Evolutionary conservation across 1,140 invertebrate species (phyloP), one percentile per base, ranked within the genome.

Genomic region (Drosophila albomicans): DNA sequence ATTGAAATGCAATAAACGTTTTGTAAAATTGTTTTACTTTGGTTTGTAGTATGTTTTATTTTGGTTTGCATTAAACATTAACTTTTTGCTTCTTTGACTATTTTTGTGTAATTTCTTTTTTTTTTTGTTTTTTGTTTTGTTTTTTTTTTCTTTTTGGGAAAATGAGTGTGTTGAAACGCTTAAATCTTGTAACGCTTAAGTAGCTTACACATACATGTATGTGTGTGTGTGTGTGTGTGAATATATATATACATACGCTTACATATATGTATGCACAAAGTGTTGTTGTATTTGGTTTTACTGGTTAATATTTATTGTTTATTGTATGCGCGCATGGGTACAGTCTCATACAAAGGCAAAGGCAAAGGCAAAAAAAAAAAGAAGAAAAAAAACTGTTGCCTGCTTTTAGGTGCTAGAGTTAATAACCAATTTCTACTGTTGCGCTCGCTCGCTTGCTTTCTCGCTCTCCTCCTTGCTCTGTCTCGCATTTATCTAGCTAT

Each of bases 1-100:
- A 74, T 74, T 74, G 64, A 74, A 74, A 74, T 74, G 71, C 64
- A 68, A 61, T 54, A 74, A 74, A 59, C 57, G 32, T 61, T 74
- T 56, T 68, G 20, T 25, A 25, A 73, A 73, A 68, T 73, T 68
- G 48, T 75, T 69, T 69, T 57, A 57, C 65, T 74, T 67, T 68
- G 56, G 45, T 74, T 71, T 25, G 20, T 25, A 25, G 62, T 58
- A 46, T 52, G 35, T 38, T 8, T 35, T 38, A 38, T 48, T 32
- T 63, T 43, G 52, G 43, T 72, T 72, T 45, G 15, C 43, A 51
- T 57, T 57, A 48, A 65, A 65, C 41, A 46, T 46, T 45, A 16
- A 35, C 16, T 38, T 25, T 25, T 25, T 38, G 35, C 3, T 48
- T 63, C 8, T 57, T 57, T 35, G 28, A 49, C 61, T 72, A 58